Base-by-base conservation (phyloP, 2,888 invertebrate species). In the Caenorhabditis sinica region DNA sequence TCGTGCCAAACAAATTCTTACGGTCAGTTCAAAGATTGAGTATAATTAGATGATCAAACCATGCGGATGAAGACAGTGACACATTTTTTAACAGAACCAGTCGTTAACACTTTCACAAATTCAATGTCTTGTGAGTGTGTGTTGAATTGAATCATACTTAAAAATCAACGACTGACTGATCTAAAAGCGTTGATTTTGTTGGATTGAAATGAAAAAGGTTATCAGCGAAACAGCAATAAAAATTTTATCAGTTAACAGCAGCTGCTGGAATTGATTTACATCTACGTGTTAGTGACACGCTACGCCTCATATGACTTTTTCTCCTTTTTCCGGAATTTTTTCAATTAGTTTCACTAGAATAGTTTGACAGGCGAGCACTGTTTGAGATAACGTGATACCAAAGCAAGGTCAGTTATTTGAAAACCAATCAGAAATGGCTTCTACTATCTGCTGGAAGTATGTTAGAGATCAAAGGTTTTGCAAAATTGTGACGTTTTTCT, bases 41-140 rank as follows among this genome's bases (percentile, higher is more conserved):
- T 6, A 68, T 76, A 76, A 69, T 76, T 60, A 28, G 65, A 76
- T 76, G 51, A 68, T 40, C 20, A 65, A 74, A 74, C 65, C 56
- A 49, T 65, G 63, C 15, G 58, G 40, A 8, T 68, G 1, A 33
- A 40, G 40, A 6, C 4, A 8, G 33, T 33, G 33, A 8, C 2
- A 49, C 45, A 25, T 49, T 45, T 13, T 66, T 63, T 20, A 25
- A 17, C 11, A 28, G 20, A 20, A 65, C 28, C 28, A 15, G 61
- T 20, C 36, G 40, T 40, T n/a, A 13, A 23, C 56, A 25, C 28
- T 6, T 25, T 25, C 20, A 5, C 51, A 51, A 51, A 40, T 11
- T 6, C 13, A 40, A 40, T 11, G 6, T 40, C 40, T 51, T 51
- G 17, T 36, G 23, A 63, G 20, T 63, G 45, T 13, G 23, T 25